Base-by-base conservation (phyloP, 1,140 invertebrate genomes). In the Condylostylus longicornis region DNA sequence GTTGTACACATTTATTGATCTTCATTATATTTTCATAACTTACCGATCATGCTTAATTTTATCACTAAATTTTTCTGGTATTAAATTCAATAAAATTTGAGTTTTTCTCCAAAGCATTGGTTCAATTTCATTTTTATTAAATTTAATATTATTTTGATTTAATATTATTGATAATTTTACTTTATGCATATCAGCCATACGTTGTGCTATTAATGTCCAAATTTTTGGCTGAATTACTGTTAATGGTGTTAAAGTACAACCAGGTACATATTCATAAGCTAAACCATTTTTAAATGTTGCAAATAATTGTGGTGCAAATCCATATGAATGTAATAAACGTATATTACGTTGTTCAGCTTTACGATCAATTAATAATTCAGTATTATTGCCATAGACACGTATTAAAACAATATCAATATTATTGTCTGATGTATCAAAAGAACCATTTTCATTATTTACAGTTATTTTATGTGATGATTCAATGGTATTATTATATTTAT, bases 271-370 rank as follows among this genome's bases (percentile, higher is more conserved):
- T 63, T 90, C 78, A 62, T 97, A 98, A 14, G 77, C 82, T 41
- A 98, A 67, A 17, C 94, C 95, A 70, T 98, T 98, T 42, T 77
- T 72, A 65, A 98, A 98, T 18, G 79, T 77, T 28, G 85, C 88
- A 67, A 89, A 91, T 23, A 98, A 64, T 35, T 75, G 70, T 36
- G 90, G 82, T 43, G 86, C 85, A 43, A 85, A 71, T 10, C 80
- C 82, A 43, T 73, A 69, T 48, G 71, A 69, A 51, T 81, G 74
- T 43, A 93, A 64, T 47, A 78, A 52, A 44, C 67, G 63, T 43
- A 77, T 74, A 52, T 76, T 77, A 60, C 79, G 69, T 29, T 75
- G 76, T 66, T 94, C 89, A 41, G 75, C 74, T 52, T 79, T 73
- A 50, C 91, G 68, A 65, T 97, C 83, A 52, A 97, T 94, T 38